These are phyloP conservation scores for Vanacampus margaritifer DNA, from an alignment of 2,113 vertebrate species.

Conservation along the genomic window DNA sequence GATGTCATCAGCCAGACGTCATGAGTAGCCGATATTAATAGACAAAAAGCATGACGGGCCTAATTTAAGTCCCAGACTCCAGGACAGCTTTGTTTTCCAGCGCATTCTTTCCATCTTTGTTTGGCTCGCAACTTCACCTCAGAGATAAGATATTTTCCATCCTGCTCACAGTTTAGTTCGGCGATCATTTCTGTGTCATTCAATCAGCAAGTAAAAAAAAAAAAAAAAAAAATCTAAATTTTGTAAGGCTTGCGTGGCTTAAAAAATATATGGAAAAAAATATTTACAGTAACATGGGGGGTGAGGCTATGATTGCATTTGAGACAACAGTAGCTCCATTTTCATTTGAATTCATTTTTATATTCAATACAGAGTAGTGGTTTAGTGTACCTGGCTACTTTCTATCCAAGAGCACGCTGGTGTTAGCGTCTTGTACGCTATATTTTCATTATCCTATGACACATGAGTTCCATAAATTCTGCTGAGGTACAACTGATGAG, in stretches of 20 bases:
- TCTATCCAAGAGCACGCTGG: too few relatives aligned
- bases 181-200: not conserved
- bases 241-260: not conserved
- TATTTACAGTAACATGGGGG: too few relatives aligned
- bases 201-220: not conserved
- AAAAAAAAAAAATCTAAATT: not conserved
- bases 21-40: conserved; percentile 55
- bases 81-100: conserved; percentile 55
- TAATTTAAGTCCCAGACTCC: conserved; percentile 40
- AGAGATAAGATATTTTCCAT: conserved; percentile 27
- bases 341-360: too few relatives aligned
- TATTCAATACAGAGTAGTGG: too few relatives aligned
- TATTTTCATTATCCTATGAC: not conserved
- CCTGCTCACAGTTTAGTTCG: not conserved
- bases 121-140: conserved; percentile 39
- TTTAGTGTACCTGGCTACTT: too few relatives aligned
- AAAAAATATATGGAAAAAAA: too few relatives aligned
- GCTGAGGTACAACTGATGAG: not conserved
- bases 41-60: conserved; percentile 59
- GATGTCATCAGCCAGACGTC: not conserved
- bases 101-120: conserved; percentile 73
- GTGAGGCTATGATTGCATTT: too few relatives aligned
- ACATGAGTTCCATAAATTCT: not conserved
- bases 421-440: not conserved
- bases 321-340: too few relatives aligned